Base-by-base conservation (phyloP, 1,140 invertebrate genomes). In the Drosophila grimshawi region DNA sequence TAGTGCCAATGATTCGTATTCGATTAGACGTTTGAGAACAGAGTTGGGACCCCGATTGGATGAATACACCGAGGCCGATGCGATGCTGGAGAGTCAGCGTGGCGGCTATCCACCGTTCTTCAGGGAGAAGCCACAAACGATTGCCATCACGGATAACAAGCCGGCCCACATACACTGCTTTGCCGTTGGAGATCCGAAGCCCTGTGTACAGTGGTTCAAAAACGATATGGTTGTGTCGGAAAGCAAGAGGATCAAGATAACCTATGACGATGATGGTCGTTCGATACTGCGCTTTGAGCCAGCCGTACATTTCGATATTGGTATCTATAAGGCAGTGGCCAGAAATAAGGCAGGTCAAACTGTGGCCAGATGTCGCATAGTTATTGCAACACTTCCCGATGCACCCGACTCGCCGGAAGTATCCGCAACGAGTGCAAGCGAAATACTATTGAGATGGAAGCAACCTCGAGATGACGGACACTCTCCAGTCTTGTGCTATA, bases 291-390 rank as follows among this genome's bases (percentile, higher is more conserved):
- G 94, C 48, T 95, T 98, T 53, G 94, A 95, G 37, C 96, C 96
- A 1, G 96, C 95, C 0, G 94, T 95, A 53, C 94, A 95, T 72
- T 95, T 96, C 75, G 97, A 98, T 92, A 94, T 96, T 43, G 98
- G 98, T 0, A 96, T 98, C 75, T 99, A 99, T 92, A 99, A 98
- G 92, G 98, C 98, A 7, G 97, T 98, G 2, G 98, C 98, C 0
- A 93, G 98, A 27, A 99, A 98, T 85, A 95, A 96, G 74, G 94
- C 96, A 27, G 96, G 96, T 7, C 96, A 97, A 81, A 97, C 96
- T 0, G 94, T 96, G 0, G 94, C 95, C 0, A 93, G 96, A 66
- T 95, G 96, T 3, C 94, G 96, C 61, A 93, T 97, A n/a, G 95
- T 97, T 0, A 91, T 95, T 78, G 95, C 96, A 7, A 94, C 95